Conservation (phyloP, 2,888 invertebrate genomes). For the Troides oblongomaculatus region DNA sequence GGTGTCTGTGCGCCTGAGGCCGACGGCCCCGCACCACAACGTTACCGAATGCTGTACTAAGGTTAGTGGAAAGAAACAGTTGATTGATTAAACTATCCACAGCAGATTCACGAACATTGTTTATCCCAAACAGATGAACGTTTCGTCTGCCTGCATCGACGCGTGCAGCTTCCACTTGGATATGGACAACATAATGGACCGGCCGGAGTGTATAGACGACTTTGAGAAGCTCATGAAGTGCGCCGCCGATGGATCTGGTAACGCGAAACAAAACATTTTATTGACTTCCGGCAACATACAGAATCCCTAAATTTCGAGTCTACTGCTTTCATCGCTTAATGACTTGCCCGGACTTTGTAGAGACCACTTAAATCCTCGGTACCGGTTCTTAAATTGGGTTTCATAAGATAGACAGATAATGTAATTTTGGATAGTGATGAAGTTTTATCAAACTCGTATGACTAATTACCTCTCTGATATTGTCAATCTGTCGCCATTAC, state of each 20-base stretch:
- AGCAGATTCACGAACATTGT: background rate
- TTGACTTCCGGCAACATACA: too few species aligned
- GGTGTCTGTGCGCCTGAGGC: conserved; percentile 86
- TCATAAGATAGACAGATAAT: too few species aligned
- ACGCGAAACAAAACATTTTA: conserved; percentile 21
- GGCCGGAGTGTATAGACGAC: conserved; percentile 89
- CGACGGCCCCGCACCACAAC: conserved; percentile 82
- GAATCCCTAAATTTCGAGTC: too few species aligned
- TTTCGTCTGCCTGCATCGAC: conserved; percentile 87
- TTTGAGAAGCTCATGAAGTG: conserved; percentile 93
- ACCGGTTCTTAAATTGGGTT: too few species aligned
- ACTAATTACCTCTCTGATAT: too few species aligned
- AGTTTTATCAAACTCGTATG: too few species aligned
- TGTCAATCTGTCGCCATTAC: too few species aligned
- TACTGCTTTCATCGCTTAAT: too few species aligned
- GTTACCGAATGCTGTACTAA: conserved; percentile 88
- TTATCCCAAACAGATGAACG: conserved; percentile 77
- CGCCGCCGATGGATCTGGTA: conserved; percentile 87
- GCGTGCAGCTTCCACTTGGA: conserved; percentile 92
- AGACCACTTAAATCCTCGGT: too few species aligned
- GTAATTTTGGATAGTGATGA: too few species aligned
- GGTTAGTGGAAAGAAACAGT: conserved; percentile 41
- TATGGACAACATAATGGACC: conserved; percentile 89
- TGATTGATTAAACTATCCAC: background rate
- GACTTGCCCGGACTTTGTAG: too few species aligned